phyloP scores from a whole-genome alignment of 2,888 invertebrate genomes.

The Junonia oenone region DNA sequence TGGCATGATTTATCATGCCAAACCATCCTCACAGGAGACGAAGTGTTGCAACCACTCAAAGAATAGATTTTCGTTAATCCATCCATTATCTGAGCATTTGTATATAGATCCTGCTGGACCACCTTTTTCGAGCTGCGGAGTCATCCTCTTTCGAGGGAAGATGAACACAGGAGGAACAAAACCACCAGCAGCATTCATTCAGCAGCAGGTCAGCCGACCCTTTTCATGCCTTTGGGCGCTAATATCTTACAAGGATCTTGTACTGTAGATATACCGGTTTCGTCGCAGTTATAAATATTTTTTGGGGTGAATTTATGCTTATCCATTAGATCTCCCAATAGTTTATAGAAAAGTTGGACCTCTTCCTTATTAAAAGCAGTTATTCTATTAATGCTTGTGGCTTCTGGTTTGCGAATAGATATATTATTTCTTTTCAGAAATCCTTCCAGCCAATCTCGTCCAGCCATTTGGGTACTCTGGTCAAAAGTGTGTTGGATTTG shows the following conservation, averaged over 20 bases:
- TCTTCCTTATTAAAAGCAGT: slow-evolving; percentile 34
- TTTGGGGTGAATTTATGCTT: slow-evolving; percentile 34
- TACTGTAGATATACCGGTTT: slow-evolving; percentile 54
- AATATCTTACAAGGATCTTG: slow-evolving; percentile 49
- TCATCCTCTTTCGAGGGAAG: slow-evolving; percentile 53
- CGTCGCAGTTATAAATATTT: slow-evolving; percentile 52
- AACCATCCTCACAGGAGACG: no score
- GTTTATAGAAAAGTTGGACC: slow-evolving; percentile 29
- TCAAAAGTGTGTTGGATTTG: no score
- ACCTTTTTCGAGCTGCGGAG: slow-evolving; percentile 46
- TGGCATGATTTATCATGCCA: slow-evolving; percentile 27
- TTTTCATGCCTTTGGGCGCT: slow-evolving; percentile 46
- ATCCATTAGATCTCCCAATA: slow-evolving; percentile 33
- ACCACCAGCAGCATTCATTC: no score
- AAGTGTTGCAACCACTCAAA: slow-evolving; percentile 36
- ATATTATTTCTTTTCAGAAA: no score
- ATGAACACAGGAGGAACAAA: slow-evolving; percentile 64
- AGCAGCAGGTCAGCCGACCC: no score
- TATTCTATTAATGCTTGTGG: slow-evolving; percentile 36
- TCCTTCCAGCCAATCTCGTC: no score
- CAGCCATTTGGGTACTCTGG: no score
- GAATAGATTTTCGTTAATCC: slow-evolving; percentile 37
- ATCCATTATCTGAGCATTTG: slow-evolving; percentile 36
- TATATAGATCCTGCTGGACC: slow-evolving; percentile 48
- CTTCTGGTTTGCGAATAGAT: slow-evolving; percentile 34